Conservation (phyloP, 1,140 invertebrate species). For the Gonioctena quinquepunctata region DNA sequence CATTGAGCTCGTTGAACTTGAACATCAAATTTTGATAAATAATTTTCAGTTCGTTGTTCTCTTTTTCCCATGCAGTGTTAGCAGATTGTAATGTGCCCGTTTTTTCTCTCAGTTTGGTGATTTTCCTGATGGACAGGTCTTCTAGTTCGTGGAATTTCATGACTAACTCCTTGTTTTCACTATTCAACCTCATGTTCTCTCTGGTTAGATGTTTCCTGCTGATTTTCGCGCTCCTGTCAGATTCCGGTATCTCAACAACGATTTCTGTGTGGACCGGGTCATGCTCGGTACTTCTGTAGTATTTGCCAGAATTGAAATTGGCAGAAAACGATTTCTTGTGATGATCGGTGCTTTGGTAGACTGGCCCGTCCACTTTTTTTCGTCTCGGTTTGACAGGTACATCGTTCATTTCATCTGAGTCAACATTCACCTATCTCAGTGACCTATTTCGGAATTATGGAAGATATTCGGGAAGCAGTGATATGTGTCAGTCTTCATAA, state of each 20-base stretch:
- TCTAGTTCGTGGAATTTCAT: constrained; percentile 47
- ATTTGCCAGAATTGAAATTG: constrained; percentile 36
- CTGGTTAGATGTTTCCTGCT: constrained; percentile 48
- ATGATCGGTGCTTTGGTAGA: constrained; percentile 30
- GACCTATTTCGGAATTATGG: too few species aligned
- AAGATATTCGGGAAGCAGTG: not conserved
- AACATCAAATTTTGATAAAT: constrained; percentile 23
- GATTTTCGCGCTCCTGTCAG: constrained; percentile 35
- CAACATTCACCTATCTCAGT: too few species aligned
- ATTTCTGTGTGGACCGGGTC: constrained; percentile 23
- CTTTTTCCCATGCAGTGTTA: constrained; percentile 41
- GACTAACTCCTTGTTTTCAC: constrained; percentile 49
- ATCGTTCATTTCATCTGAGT: constrained; percentile 20
- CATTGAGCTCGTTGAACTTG: constrained; percentile 13
- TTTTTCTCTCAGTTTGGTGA: constrained; percentile 50
- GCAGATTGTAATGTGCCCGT: constrained; percentile 33
- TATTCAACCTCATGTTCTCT: constrained; percentile 52
- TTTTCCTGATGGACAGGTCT: constrained; percentile 46
- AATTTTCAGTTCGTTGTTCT: constrained; percentile 39
- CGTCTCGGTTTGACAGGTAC: constrained; percentile 38
- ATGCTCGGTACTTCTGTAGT: not conserved
- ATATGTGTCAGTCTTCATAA: not conserved
- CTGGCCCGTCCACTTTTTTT: constrained; percentile 41
- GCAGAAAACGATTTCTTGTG: constrained; percentile 37
- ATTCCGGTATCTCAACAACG: constrained; percentile 31